Base-by-base conservation (phyloP, 2,113 vertebrate species). In the Hemicordylus capensis region DNA sequence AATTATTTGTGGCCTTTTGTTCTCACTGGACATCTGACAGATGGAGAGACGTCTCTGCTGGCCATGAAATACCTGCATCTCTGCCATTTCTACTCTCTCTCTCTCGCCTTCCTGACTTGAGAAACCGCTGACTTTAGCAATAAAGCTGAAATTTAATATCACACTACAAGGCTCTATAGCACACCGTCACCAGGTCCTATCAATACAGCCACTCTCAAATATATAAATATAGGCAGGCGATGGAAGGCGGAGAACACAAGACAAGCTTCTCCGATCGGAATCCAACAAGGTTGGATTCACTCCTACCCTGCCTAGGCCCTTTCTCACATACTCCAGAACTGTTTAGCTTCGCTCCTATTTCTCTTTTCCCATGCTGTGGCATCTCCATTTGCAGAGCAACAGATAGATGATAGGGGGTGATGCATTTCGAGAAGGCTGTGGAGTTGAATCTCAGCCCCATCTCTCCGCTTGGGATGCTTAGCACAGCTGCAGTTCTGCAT, bases 51-150 rank as follows among this genome's bases (percentile, higher is more conserved):
- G 46, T 3, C n/a, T 84, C 78, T 75, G 75, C 63, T 66, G 74
- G 3, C 34, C 59, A 84, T 66, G 82, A 44, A 51, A 66, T 34
- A 3, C 4, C 42, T 20, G 42, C 64, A 90, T 76, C 64, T 51
- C 56, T 4, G 0, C 34, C 70, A 70, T 28, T 24, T 39, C 84
- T 86, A 86, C 48, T 61, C 26, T 77, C 67, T 85, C 24, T 74
- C 72, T 78, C 44, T 75, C 89, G 88, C 88, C 76, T 90, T 89
- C 86, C 85, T 37, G 42, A 44, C 83, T 85, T 84, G 80, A 89
- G 85, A 87, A 86, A 78, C 77, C 92, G 93, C 91, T 94, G 93
- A 92, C 85, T 75, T 42, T 82, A 89, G 75, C 89, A 92, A 90
- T 85, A 92, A 84, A 85, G 76, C 74, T 88, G 67, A 77, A 78